Evolutionary conservation across 2,797 vertebrate species (phyloP).

Genomic region (Microctenopoma steveboyesi): DNA sequence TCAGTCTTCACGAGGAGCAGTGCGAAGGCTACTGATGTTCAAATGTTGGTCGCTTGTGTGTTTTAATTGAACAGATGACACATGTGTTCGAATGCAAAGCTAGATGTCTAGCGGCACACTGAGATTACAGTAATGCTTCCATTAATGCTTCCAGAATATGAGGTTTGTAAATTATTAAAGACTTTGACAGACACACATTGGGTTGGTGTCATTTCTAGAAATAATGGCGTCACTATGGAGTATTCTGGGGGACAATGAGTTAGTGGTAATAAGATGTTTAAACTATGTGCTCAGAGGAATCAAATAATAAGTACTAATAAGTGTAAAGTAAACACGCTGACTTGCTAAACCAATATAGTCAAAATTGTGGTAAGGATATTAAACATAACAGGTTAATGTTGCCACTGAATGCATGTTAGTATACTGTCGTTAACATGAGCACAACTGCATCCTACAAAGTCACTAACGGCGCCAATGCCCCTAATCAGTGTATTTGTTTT

Average conservation of each 20-base stretch:
- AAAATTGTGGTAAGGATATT: no score
- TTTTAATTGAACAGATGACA: constrained; percentile 22
- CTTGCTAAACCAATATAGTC: background rate
- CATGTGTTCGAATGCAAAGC: constrained; percentile 29
- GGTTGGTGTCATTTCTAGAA: constrained; percentile 30
- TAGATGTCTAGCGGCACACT: constrained; percentile 34
- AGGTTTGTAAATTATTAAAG: constrained; percentile 27
- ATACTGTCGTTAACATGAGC: background rate
- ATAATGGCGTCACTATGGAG: constrained; percentile 25
- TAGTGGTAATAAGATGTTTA: constrained; percentile 10
- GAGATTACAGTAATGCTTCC: constrained; percentile 22
- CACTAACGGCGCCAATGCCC: background rate
- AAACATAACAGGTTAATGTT: background rate
- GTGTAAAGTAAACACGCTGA: background rate
- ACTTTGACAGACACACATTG: constrained; percentile 36
- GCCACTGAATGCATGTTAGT: background rate
- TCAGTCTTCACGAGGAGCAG: constrained; percentile 16
- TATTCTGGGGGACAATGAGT: constrained; percentile 11
- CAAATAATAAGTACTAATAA: background rate
- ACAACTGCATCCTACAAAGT: background rate
- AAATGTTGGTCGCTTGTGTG: constrained; percentile 5
- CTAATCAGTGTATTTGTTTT: background rate
- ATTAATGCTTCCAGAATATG: no score
- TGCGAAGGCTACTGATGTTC: constrained; percentile 26
- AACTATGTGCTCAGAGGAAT: constrained; percentile 18